Base-by-base conservation (phyloP, 1,140 invertebrate species). In the Euura lappo region DNA sequence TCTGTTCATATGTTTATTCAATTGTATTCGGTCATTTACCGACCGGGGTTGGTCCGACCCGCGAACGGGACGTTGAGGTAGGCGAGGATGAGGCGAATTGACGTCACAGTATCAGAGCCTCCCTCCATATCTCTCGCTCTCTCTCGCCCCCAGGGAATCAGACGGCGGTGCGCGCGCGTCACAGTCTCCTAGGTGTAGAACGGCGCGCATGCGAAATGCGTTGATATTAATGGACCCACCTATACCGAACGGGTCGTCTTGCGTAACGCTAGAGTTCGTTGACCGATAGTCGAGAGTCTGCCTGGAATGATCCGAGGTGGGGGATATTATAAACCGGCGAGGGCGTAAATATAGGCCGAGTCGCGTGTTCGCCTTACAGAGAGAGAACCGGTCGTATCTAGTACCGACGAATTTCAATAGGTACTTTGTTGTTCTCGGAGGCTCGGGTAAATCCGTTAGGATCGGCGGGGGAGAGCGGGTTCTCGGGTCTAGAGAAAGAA, bases 21-120 rank as follows among this genome's bases (percentile, higher is more conserved):
- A 28, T 28, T 28, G 1, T 28, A 28, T 28, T 28, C 28, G 28
- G 28, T 28, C 28, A 28, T 28, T 28, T 28, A 28, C 28, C 28
- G 28, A 28, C 28, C 1, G 28, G 28, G 28, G 28, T 28, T 28
- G 28, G 28, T 28, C 28, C 28, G 28, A 28, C 28, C 28, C 28
- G 28, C 28, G 79, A 85, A 85, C 84, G 85, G 84, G 84, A 86
- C n/a, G 84, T 86, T 86, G 84, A 86, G 84, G 84, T 86, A 85
- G 85, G 85, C 82, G 84, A 86, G 85, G 85, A 85, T 81, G 84
- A 76, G 78, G 66, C 73, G 76, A 73, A 28, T 28, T 86, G 85
- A 86, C 85, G 85, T 86, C 85, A 86, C 77, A 68, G 8, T 28
- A 28, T 28, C 28, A 28, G 28, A 28, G 28, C 1, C 28, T 28